Conservation (phyloP, 2,797 vertebrate genomes). For the Anas bernieri region DNA sequence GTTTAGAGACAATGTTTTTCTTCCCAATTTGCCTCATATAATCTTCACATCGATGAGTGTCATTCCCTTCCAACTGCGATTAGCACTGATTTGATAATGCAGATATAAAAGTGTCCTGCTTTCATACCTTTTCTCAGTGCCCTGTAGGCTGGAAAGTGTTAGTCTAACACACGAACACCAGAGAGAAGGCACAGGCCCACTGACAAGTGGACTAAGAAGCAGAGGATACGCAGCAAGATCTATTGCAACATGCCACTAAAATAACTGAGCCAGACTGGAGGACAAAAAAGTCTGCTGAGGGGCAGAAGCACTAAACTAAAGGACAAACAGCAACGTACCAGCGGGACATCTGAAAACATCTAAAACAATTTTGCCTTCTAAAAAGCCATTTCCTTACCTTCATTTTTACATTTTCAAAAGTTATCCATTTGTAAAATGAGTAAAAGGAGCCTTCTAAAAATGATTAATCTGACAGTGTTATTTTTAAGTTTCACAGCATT, state of each 20-base stretch:
- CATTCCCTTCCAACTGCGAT: not conserved
- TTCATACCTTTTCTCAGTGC: not conserved
- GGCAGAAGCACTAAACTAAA: not conserved
- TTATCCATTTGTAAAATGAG: not conserved
- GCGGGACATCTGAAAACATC: not conserved
- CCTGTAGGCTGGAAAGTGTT: not conserved
- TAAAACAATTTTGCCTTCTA: not conserved
- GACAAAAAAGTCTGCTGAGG: not conserved
- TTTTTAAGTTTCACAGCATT: slow-evolving; percentile 39
- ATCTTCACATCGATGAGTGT: not conserved
- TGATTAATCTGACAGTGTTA: not conserved
- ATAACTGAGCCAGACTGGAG: not conserved
- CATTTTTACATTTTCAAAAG: not conserved
- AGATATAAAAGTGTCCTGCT: not conserved
- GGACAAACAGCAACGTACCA: not conserved
- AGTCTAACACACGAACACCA: not conserved
- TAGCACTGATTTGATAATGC: not conserved
- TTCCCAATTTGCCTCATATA: not conserved
- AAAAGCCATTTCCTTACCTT: not conserved
- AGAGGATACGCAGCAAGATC: not conserved
- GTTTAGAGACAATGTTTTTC: not conserved
- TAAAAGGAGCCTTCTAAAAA: slow-evolving; percentile 15
- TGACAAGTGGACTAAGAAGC: not conserved
- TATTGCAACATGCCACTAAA: not conserved
- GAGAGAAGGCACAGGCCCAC: not conserved